Percentiles rank a stretch among this genome's conserved stretches.
Conservation (phyloP, 2,888 invertebrate species). For the Tanypteryx hageni region DNA sequence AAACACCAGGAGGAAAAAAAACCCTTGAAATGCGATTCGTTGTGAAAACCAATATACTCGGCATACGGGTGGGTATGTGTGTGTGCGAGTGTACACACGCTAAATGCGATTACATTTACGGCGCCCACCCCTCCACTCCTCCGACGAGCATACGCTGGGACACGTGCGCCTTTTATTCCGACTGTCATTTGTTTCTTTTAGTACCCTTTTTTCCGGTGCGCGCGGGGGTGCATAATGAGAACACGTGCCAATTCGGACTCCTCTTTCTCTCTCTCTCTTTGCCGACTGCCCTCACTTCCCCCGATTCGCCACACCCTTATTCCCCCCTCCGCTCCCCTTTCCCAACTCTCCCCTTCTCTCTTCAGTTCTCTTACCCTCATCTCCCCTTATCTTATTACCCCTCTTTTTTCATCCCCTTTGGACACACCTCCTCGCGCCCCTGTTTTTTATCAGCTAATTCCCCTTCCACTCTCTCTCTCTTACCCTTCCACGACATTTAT, state of each 20-base stretch:
- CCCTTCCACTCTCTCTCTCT: neutral
- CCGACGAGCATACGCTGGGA: conserved; percentile 30
- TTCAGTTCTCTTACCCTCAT: neutral
- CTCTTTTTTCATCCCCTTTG: neutral
- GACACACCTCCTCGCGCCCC: neutral
- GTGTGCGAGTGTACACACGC: neutral
- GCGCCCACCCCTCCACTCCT: neutral
- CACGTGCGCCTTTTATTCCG: conserved; percentile 54
- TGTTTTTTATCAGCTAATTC: neutral
- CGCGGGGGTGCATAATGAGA: conserved; percentile 60
- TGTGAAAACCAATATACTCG: too few relatives aligned
- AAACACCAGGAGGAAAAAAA: neutral
- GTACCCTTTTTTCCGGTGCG: conserved; percentile 3
- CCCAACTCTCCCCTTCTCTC: neutral
- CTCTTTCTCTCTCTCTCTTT: neutral
- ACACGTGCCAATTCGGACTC: conserved; percentile 54
- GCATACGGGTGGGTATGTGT: neutral
- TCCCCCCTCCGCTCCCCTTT: neutral
- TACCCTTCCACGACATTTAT: neutral
- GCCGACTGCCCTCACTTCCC: neutral
- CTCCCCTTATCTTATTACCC: neutral
- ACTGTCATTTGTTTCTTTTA: conserved; percentile 10
- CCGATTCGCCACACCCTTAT: conserved; percentile 49
- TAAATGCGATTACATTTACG: conserved; percentile 35
- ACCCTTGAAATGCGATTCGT: too few relatives aligned